These are phyloP conservation scores for Drosophila repletoides DNA, from an alignment of 1,140 invertebrate species.

Conservation along the genomic window DNA sequence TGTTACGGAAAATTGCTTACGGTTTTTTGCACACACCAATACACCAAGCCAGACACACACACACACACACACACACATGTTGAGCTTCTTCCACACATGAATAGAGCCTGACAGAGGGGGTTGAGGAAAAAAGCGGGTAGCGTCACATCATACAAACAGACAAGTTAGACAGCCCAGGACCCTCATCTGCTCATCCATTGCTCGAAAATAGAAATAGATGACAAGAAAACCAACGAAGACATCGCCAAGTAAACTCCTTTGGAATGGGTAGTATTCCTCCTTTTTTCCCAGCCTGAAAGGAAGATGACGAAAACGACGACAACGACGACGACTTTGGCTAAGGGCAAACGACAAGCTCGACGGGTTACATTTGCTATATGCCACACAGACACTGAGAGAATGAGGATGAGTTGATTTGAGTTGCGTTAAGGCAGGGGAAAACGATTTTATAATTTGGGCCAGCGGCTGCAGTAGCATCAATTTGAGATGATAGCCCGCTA, in stretches of 20 bases:
- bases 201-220: conserved; percentile 80
- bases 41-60: conserved; percentile 30
- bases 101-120: conserved; percentile 22
- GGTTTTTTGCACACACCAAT: conserved; percentile 71
- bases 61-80: conserved; percentile 31
- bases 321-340: conserved; percentile 68
- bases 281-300: conserved; percentile 3
- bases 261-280: conserved; percentile 12
- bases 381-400: conserved; percentile 43
- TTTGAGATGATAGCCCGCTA: conserved; percentile 13
- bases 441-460: not conserved
- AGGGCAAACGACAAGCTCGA: conserved; percentile 66
- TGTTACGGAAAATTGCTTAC: conserved; percentile 81
- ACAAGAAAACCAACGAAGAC: conserved; percentile 75
- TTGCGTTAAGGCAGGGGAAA: not conserved
- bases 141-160: conserved; percentile 75
- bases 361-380: conserved; percentile 51
- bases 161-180: conserved; percentile 79
- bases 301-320: not conserved
- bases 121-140: conserved; percentile 13
- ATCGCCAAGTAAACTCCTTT: conserved; percentile 40
- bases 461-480: not conserved
- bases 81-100: conserved; percentile 64
- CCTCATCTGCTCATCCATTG: conserved; percentile 75
- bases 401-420: not conserved